These are phyloP conservation scores for Lasioglossum figueresi DNA, from an alignment of 2,888 invertebrate species.

Conservation along the genomic window DNA sequence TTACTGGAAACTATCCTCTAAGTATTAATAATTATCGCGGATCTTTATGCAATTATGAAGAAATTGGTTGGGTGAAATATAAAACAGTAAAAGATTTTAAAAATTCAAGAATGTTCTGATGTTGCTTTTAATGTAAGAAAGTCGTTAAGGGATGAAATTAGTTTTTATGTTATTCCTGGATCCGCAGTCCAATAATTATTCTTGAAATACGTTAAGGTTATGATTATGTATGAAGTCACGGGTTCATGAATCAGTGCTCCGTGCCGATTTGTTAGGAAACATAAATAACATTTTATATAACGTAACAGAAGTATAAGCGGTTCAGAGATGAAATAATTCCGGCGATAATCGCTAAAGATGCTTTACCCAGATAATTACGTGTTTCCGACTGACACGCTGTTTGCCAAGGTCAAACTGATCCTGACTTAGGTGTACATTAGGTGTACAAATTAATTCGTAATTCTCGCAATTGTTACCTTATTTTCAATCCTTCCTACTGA, in stretches of 20 bases:
- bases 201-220: neutral
- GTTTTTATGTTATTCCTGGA: too few relatives aligned
- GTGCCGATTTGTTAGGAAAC: neutral
- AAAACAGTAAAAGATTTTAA: too few relatives aligned
- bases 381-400: neutral
- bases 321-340: neutral
- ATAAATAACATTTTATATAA: neutral
- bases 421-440: neutral
- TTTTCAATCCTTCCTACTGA: neutral
- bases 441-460: too few relatives aligned
- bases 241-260: neutral
- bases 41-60: too few relatives aligned
- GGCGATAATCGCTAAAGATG: neutral
- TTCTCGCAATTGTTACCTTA: neutral
- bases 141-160: too few relatives aligned
- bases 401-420: neutral
- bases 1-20: neutral
- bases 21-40: too few relatives aligned
- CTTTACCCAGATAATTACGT: neutral
- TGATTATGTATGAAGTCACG: neutral
- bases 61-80: too few relatives aligned
- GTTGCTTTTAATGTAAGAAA: too few relatives aligned
- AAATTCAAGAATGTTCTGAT: too few relatives aligned
- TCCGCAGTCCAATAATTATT: too few relatives aligned
- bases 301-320: neutral